Evolutionary conservation across 2,888 invertebrate species (phyloP).

Genomic region (Tetheella fluctuosa): DNA sequence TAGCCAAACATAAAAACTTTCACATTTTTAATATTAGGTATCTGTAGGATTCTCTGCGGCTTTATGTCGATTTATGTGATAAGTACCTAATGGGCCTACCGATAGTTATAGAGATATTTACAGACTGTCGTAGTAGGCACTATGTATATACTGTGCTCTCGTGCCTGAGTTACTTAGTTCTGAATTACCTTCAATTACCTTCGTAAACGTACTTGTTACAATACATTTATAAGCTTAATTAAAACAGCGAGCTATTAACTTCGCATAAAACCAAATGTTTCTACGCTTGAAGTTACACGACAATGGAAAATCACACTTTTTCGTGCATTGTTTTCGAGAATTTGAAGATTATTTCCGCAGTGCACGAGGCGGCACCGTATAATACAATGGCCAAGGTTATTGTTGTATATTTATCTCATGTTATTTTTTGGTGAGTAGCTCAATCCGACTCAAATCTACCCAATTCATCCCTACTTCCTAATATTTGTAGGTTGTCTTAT

Average conservation of each 20-base stretch:
- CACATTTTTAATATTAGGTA: too few relatives aligned
- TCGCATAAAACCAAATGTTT: background rate
- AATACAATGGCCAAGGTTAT: conserved; percentile 17
- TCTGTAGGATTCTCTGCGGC: too few relatives aligned
- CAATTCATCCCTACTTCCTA: too few relatives aligned
- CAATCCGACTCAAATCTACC: background rate
- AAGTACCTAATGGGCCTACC: too few relatives aligned
- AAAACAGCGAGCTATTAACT: background rate
- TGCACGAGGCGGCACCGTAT: conserved; percentile 7
- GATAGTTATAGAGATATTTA: too few relatives aligned
- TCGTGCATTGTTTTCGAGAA: conserved; percentile 25
- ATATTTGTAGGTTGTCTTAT: too few relatives aligned
- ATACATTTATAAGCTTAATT: background rate
- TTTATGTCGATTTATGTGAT: too few relatives aligned
- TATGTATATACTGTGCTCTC: too few relatives aligned
- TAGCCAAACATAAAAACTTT: too few relatives aligned
- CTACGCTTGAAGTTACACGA: conserved; percentile 12
- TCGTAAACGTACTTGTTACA: background rate
- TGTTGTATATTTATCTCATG: background rate
- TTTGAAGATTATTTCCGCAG: conserved; percentile 23
- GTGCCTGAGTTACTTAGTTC: too few relatives aligned
- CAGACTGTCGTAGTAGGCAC: too few relatives aligned
- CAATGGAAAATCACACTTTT: conserved; percentile 28
- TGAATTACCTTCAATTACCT: background rate
- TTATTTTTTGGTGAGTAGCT: background rate